Base-by-base conservation (phyloP, 2,888 invertebrate genomes). In the Catocala nupta region DNA sequence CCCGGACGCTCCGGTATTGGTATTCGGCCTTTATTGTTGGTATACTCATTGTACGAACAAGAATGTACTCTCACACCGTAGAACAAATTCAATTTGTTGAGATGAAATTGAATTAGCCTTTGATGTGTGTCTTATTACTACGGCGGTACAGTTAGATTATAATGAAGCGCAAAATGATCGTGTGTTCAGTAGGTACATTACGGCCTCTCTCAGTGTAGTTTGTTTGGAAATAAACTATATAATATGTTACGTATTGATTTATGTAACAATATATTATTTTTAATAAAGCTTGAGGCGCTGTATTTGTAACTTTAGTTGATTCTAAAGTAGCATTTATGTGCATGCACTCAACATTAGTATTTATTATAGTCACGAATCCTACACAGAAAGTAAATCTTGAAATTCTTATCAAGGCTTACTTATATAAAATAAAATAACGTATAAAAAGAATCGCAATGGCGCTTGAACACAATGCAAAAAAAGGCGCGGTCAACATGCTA, bases 11-110 rank as follows among this genome's bases (percentile, higher is more conserved):
- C 33, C 65, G 74, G 63, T 85, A 74, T 86, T 85, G 84, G 87
- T 86, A 87, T 87, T 87, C 73, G 58, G 58, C 69, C 72, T 78
- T 68, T 75, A 84, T 89, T 89, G 86, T 89, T 86, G 81, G 81
- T 82, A 84, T 82, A 86, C 82, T 80, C 80, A 82, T 87, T 88
- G 83, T 87, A 81, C 75, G 78, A 69, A 77, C 73, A 79, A 82
- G 83, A 84, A 83, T 84, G 78, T 78, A 73, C 65, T 64, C 62
- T 74, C 70, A 68, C 68, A 71, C 75, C 69, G 73, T 81, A 84
- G 78, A 85, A 85, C 86, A 87, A 89, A 90, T 90, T 89, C 85
- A 87, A 89, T 90, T 89, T 89, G 83, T 80, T 82, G 81, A 69
- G 77, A 82, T 81, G 70, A 86, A 87, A 77, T 77, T 79, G 72